Evolutionary conservation across 1,140 invertebrate species (phyloP).

Genomic region (Hylyphantes graminicola): DNA sequence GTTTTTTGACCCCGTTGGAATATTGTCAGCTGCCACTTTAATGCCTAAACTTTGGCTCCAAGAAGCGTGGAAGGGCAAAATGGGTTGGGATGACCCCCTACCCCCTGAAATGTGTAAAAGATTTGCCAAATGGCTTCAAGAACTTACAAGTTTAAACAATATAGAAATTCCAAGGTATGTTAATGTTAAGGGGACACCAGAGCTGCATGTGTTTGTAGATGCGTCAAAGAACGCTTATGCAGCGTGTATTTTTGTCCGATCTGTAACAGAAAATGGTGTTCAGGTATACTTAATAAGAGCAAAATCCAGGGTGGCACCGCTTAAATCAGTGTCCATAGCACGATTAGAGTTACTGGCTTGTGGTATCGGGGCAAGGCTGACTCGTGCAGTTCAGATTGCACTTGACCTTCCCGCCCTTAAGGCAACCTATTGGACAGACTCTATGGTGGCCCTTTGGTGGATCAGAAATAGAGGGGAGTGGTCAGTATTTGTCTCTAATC

Average conservation of each 20-base stretch:
- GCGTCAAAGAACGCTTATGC: neutral
- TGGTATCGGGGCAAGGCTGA: constrained; percentile 8
- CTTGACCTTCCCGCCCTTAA: neutral
- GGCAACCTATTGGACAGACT: constrained; percentile 13
- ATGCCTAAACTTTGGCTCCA: neutral
- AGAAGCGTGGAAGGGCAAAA: neutral
- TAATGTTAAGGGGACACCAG: neutral
- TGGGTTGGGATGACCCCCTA: too few relatives aligned
- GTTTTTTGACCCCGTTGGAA: constrained; percentile 22
- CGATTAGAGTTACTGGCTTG: constrained; percentile 17
- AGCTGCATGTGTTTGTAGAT: constrained; percentile 15
- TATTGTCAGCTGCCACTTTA: neutral
- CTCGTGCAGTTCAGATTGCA: neutral
- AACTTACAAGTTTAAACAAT: neutral
- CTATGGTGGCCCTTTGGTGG: constrained; percentile 17
- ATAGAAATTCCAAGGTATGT: neutral
- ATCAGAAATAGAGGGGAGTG: constrained; percentile 14
- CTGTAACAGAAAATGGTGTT: neutral
- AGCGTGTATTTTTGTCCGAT: constrained; percentile 7
- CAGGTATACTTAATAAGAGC: neutral
- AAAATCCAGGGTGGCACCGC: constrained; percentile 55
- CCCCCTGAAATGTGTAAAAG: neutral
- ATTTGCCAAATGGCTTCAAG: constrained; percentile 14
- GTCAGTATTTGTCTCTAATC: constrained; percentile 4
- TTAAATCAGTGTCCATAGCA: constrained; percentile 7